Conservation (phyloP, 2,797 vertebrate species). For the Taenioides sp. region DNA sequence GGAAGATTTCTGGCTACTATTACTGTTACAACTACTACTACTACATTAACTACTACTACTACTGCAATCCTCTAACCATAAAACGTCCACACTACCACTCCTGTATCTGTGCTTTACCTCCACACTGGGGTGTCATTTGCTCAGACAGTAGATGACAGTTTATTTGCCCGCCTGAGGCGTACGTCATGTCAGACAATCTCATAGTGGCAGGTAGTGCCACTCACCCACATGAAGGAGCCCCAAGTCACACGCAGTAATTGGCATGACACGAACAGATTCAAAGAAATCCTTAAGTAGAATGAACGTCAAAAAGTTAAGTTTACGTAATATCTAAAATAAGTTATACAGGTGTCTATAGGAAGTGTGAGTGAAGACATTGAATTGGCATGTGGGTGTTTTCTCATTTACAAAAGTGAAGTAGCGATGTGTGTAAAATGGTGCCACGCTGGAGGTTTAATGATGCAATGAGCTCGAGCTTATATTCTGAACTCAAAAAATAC, state of each 20-base stretch:
- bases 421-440: background rate
- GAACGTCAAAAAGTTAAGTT: background rate
- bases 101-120: slow-evolving; percentile 17
- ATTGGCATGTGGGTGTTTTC: slow-evolving; percentile 5
- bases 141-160: slow-evolving; percentile 38
- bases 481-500: background rate
- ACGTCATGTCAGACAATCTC: slow-evolving; percentile 24
- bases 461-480: background rate
- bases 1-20: too few relatives aligned
- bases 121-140: slow-evolving; percentile 26
- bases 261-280: slow-evolving; percentile 25
- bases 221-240: slow-evolving; percentile 16
- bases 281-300: background rate
- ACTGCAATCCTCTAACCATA: slow-evolving; percentile 23
- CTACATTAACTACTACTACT: slow-evolving; percentile 1
- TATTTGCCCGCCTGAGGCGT: slow-evolving; percentile 40
- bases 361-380: background rate
- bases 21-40: too few relatives aligned
- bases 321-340: background rate
- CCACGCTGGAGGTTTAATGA: background rate
- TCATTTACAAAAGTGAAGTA: background rate
- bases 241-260: slow-evolving; percentile 5
- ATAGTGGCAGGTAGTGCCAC: slow-evolving; percentile 23
- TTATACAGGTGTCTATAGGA: background rate
- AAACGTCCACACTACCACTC: slow-evolving; percentile 14